phyloP scores from a whole-genome alignment of 2,113 vertebrate species.

The Percopsis transmontana region DNA sequence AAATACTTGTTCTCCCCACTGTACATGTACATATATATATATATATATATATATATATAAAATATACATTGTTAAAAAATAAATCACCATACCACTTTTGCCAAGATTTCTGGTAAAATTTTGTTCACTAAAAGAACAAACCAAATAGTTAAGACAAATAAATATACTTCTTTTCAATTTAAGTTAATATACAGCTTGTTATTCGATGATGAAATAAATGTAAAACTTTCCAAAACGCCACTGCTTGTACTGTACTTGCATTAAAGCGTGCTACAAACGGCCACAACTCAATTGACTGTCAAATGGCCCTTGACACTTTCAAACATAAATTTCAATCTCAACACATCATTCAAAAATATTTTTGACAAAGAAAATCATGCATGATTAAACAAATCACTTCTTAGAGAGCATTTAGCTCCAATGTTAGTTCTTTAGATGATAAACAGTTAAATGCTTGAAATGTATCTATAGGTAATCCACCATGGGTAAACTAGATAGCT shows the following conservation, averaged over 20 bases:
- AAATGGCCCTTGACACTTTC: constrained; percentile 77
- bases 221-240: constrained; percentile 66
- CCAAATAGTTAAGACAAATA: constrained; percentile 76
- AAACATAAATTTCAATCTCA: constrained; percentile 69
- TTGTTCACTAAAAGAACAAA: constrained; percentile 71
- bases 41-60: constrained; percentile 67
- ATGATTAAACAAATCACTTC: constrained; percentile 45
- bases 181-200: constrained; percentile 77
- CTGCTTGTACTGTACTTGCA: constrained; percentile 81
- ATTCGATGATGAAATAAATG: constrained; percentile 56
- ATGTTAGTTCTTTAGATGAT: constrained; percentile 46
- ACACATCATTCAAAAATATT: constrained; percentile 71
- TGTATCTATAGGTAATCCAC: constrained; percentile 42
- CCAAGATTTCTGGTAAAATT: constrained; percentile 67
- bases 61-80: too few species aligned
- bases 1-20: too few species aligned
- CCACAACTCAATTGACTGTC: constrained; percentile 79
- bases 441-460: constrained; percentile 58
- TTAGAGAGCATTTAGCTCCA: constrained; percentile 49
- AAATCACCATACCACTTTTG: constrained; percentile 76
- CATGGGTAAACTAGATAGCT: constrained; percentile 29
- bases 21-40: too few species aligned
- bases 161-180: constrained; percentile 72
- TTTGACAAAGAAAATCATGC: constrained; percentile 58
- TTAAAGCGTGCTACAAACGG: constrained; percentile 81